Evolutionary conservation across 1,140 invertebrate species (phyloP), one percentile per base, ranked within the genome.

Genomic region (Monomorium pharaonis): DNA sequence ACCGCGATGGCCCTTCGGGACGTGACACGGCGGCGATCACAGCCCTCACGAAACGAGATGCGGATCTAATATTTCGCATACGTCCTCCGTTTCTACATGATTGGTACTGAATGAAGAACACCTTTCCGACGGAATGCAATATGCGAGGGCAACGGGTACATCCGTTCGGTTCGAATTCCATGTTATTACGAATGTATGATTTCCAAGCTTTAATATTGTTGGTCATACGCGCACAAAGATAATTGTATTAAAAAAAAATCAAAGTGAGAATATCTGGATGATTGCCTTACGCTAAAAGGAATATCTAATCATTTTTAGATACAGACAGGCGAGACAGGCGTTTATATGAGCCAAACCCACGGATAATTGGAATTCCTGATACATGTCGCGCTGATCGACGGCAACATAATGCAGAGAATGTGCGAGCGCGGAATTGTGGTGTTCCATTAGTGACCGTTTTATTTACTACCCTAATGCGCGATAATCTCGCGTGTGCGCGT

Each of bases 291-390:
- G 27, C 12, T 33, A 74, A 83, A 74, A 58, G 30, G 27, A 58
- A 58, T 44, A 74, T 58, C 16, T 47, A 44, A 69, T 80, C 3
- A 83, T 21, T 65, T 27, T 30, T 18, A 24, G 6, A 4, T 42
- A 6, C 18, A 30, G 12, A 30, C 18, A 33, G 12, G 9, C 14
- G 12, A 44, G 5, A 69, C 30, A 12, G n/a, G 18, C 10, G 51
- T 14, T 7, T 33, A 21, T 44, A 58, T 47, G 51, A 58, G 14
- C 2, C 37, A 33, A 72, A 74, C 37, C 33, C 30, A 54, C 12
- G 78, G 49, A 56, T 83, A 83, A 83, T 83, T 83, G 78, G 51
- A 58, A 83, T 83, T 44, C 37, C 67, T 70, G 65, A 58, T 47
- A 58, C 24, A 58, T 47, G 37, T 83, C 78, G 37, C 21, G 14